These are phyloP conservation scores for Cavia aperea DNA, from an alignment of 2,113 vertebrate genomes.

Conservation along the genomic window DNA sequence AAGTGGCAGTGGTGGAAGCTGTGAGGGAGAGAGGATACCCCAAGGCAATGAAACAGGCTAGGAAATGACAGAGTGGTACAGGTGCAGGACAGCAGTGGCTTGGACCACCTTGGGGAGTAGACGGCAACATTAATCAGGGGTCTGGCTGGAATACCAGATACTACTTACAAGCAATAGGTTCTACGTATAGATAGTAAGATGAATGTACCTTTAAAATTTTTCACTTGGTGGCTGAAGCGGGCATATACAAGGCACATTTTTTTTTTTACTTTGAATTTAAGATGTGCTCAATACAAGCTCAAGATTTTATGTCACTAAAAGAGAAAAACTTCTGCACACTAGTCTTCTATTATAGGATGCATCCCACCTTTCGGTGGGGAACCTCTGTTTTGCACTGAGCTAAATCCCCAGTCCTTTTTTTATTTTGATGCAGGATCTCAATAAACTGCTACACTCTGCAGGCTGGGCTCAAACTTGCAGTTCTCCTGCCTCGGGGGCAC, in stretches of 20 bases:
- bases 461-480: not conserved
- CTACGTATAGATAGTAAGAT: not conserved
- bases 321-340: not conserved
- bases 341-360: not conserved
- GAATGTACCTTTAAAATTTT: not conserved
- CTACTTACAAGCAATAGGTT: not conserved
- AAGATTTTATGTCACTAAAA: not conserved
- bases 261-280: not conserved
- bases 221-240: not conserved
- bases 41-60: not conserved
- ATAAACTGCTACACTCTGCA: not conserved
- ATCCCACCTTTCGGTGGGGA: not conserved
- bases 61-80: not conserved
- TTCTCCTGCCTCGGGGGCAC: not conserved
- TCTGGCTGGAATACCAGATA: not conserved
- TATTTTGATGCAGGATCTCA: not conserved
- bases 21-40: fast-evolving
- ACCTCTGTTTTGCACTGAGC: not conserved
- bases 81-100: not conserved
- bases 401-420: not conserved
- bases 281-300: not conserved
- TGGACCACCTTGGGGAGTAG: not conserved
- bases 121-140: not conserved
- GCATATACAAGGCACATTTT: not conserved
- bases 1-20: not conserved